A percentile compares a stretch with the other conserved stretches of the same genome.
Conservation (phyloP, 92 coral and sea anemone genomes). For the Hydrozoanthus gracilis region DNA sequence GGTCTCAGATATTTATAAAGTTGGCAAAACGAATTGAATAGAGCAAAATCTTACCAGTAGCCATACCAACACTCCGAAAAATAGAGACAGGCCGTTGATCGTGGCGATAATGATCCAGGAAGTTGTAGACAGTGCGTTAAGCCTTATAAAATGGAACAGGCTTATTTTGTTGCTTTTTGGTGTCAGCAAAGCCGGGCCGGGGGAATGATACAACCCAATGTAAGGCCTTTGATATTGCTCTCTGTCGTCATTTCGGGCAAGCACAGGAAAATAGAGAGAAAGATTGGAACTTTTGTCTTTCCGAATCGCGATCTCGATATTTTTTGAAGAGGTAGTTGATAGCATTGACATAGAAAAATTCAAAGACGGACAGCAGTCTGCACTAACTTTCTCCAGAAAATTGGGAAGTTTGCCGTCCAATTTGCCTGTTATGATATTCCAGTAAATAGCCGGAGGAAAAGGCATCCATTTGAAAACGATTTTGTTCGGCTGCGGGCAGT, state of each 20-base stretch:
- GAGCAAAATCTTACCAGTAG: conserved; percentile 1
- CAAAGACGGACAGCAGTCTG: conserved; percentile 6
- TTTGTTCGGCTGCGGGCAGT: conserved; percentile 9
- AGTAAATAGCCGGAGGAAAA: background rate
- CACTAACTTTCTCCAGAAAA: background rate
- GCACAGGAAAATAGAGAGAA: conserved; percentile 31
- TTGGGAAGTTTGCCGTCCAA: background rate
- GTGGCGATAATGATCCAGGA: background rate
- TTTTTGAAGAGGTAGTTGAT: background rate
- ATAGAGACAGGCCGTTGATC: background rate
- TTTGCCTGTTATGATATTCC: conserved; percentile 1
- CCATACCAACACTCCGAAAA: conserved; percentile 13
- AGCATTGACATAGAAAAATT: background rate
- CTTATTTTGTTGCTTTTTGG: background rate
- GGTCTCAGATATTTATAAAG: background rate
- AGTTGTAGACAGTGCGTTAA: background rate
- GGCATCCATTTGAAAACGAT: background rate
- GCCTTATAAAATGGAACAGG: background rate
- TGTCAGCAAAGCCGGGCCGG: conserved; percentile 26
- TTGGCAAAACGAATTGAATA: background rate
- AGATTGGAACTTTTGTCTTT: conserved; percentile 7
- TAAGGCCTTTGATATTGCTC: conserved; percentile 32
- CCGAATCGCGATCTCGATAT: conserved; percentile 28
- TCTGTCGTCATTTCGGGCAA: background rate
- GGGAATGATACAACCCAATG: conserved; percentile 8